Evolutionary conservation across 2,888 invertebrate genomes (phyloP), one percentile per base, ranked within the genome.

Genomic region (Blastobasis adustella): DNA sequence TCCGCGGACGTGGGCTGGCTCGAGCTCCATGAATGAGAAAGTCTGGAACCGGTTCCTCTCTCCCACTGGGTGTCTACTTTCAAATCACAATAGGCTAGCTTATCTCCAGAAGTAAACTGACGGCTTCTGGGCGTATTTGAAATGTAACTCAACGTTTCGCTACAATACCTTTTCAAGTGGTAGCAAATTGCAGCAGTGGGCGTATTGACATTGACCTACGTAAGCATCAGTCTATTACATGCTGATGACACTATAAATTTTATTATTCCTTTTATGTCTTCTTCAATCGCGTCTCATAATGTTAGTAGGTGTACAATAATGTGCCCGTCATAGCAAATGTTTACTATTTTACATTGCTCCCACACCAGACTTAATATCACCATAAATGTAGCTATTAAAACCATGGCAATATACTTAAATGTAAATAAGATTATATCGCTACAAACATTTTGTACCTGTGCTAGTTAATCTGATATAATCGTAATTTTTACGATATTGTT

Each of bases 11-110:
- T 79, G 76, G 81, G 79, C 69, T 9, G 42, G 9, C 42, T 42
- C 23, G 23, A 58, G 61, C 62, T 64, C 23, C 73, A 73, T 85
- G 81, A 82, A 83, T 83, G 82, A 86, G 88, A 88, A 88, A 87
- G 87, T 82, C 76, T 67, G 69, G 67, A 75, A 87, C 87, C 88
- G 87, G 88, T 87, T 74, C 69, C 69, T 62, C 61, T 71, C 79
- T 79, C 76, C 79, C 72, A 76, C 75, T 71, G 62, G 66, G 75
- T 76, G 82, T 81, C 84, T 82, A 86, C 87, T 88, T 88, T 87
- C 86, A 82, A 82, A 80, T 82, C 76, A 86, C 85, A 86, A 87
- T 86, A 79, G 81, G 75, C 70, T 66, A 68, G 73, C 71, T 78
- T 82, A 73, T 53, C 43, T 49, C 43, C 63, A 63, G 63, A 68